Conservation (phyloP, 2,888 invertebrate species). For the Dynastes hyllus region DNA sequence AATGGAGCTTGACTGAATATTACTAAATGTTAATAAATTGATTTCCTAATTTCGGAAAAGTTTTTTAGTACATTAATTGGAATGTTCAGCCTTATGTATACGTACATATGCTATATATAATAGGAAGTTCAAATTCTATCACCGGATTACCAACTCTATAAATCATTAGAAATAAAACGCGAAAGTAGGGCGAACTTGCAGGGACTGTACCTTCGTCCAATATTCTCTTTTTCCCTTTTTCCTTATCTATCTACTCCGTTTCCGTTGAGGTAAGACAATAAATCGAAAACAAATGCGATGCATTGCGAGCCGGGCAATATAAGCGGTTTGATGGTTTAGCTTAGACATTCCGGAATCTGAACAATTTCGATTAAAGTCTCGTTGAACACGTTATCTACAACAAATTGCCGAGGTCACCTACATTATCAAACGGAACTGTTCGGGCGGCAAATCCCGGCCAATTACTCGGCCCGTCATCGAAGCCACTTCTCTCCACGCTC, state of each 20-base stretch:
- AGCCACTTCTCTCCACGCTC: conserved; percentile 3
- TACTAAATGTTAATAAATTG: too few species aligned
- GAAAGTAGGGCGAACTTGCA: background rate
- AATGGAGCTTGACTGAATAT: too few species aligned
- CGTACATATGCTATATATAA: too few species aligned
- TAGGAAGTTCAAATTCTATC: too few species aligned
- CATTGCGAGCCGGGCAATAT: conserved; percentile 47
- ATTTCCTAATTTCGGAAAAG: too few species aligned
- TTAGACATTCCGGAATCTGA: conserved; percentile 67
- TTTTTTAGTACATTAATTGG: too few species aligned
- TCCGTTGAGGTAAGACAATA: conserved; percentile 40
- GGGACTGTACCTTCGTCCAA: background rate
- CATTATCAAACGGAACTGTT: conserved; percentile 57
- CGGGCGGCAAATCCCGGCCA: conserved; percentile 60
- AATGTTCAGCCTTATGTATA: too few species aligned
- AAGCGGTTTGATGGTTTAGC: conserved; percentile 62
- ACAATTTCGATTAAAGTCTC: conserved; percentile 69
- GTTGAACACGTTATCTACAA: conserved; percentile 65
- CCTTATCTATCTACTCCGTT: conserved; percentile 8
- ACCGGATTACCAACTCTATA: background rate
- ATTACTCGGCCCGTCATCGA: conserved; percentile 53
- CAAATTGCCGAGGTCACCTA: conserved; percentile 61
- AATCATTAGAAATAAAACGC: background rate
- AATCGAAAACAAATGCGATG: conserved; percentile 49
- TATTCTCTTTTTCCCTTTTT: background rate